Evolutionary conservation across 2,797 vertebrate species (phyloP).

Genomic region (Aplochiton taeniatus): DNA sequence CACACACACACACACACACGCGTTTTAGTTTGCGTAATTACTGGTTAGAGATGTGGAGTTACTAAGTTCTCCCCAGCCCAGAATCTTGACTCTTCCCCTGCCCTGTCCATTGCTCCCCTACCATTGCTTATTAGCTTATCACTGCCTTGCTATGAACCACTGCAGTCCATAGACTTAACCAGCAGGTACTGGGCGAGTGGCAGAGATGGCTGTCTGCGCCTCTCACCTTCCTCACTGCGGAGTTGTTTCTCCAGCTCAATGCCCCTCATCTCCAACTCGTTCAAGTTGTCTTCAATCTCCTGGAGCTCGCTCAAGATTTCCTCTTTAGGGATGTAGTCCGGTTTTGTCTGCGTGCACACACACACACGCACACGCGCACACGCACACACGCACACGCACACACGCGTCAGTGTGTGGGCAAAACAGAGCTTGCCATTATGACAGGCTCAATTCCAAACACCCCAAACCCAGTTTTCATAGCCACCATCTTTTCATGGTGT

Average conservation of each 20-base stretch:
- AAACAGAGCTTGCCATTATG: too few species aligned
- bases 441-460: too few species aligned
- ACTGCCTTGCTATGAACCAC: too few species aligned
- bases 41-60: too few species aligned
- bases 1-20: too few species aligned
- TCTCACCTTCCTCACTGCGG: constrained; percentile 81
- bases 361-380: constrained; percentile 9
- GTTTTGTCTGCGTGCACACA: constrained; percentile 61
- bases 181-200: not conserved
- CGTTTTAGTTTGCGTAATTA: too few species aligned
- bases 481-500: too few species aligned
- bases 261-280: constrained; percentile 82
- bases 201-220: not conserved
- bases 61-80: too few species aligned
- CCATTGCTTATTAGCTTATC: too few species aligned
- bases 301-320: constrained; percentile 80
- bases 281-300: constrained; percentile 82
- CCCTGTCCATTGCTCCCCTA: too few species aligned
- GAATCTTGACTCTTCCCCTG: too few species aligned
- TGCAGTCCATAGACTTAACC: not conserved
- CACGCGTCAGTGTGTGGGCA: not conserved
- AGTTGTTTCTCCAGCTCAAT: constrained; percentile 87
- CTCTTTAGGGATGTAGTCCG: constrained; percentile 79
- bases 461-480: too few species aligned
- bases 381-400: not conserved